Evolutionary conservation across 2,797 vertebrate species (phyloP).

Genomic region (Myotis findleyi): DNA sequence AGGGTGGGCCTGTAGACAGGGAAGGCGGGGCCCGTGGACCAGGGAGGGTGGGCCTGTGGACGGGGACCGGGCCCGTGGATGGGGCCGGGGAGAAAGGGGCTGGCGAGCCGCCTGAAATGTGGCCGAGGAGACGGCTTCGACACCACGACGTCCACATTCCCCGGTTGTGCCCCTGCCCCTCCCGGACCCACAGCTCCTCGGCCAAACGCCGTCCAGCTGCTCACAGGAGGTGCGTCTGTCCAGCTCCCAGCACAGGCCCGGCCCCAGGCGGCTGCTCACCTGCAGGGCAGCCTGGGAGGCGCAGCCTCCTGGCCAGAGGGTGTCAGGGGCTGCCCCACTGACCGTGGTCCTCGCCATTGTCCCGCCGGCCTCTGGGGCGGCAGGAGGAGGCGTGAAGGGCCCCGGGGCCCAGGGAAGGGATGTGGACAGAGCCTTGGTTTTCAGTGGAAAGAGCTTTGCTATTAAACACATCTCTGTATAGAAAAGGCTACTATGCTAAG

Average conservation of each 20-base stretch:
- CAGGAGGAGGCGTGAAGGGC: neutral
- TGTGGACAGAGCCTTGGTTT: neutral
- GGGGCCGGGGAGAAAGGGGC: neutral
- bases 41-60: too few species aligned
- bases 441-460: neutral
- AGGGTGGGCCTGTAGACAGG: too few species aligned
- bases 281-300: neutral
- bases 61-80: too few species aligned
- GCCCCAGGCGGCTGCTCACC: neutral
- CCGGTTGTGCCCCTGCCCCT: too few species aligned
- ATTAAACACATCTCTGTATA: too few species aligned
- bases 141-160: fast-evolving
- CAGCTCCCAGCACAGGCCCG: fast-evolving
- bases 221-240: fast-evolving
- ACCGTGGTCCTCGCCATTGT: too few species aligned
- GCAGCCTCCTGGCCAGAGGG: neutral
- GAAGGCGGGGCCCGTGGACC: too few species aligned
- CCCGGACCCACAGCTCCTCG: neutral
- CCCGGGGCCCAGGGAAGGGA: fast-evolving
- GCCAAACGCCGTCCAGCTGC: fast-evolving
- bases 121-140: neutral
- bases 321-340: neutral
- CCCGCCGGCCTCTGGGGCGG: fast-evolving
- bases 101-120: fast-evolving
- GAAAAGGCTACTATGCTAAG: too few species aligned